Evolutionary conservation across 2,888 invertebrate genomes (phyloP), one percentile per base, ranked within the genome.

Genomic region (Adelphocoris suturalis): DNA sequence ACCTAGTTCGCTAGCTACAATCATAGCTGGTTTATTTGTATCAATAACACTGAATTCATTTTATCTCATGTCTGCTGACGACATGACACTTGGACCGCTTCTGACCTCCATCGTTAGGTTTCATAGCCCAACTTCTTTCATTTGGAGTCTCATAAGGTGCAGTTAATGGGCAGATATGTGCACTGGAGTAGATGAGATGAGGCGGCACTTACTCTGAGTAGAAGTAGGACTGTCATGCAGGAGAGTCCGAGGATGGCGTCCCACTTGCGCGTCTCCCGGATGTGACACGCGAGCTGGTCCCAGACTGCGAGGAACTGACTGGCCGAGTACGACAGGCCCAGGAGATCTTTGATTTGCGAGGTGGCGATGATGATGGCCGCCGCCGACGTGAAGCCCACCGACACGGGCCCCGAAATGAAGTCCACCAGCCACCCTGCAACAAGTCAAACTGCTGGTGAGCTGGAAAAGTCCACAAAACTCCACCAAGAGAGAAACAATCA

Each of bases 341-440:
- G 94, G 92, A 97, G 95, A 92, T 96, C 96, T 93, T 97, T 97
- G 91, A 97, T 94, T 93, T 97, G 97, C 28, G 96, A 96, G 89
- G 96, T 96, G 55, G 96, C 97, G 91, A 97, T 97, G 92, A 97
- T 96, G 91, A 97, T 96, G 91, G 97, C 96, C 0, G 97, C 97
- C 0, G 97, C 97, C 0, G 97, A 97, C 3, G 97, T 97, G 94
- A 97, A 97, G 11, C 96, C 96, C 90, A 96, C 96, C 3, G 96
- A 96, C 91, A 97, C 96, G 68, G 97, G 97, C n/a, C 96, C 96
- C 91, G 97, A 97, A 92, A 97, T 97, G 93, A 97, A 97, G 93
- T 97, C 97, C 92, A 97, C 96, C 91, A 97, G 94, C 93, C 97
- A 97, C 80, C 97, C 97, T 97, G 94, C 13, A 92, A 92, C 91